Evolutionary conservation across 2,797 vertebrate species (phyloP).

Genomic region (Enteromius anoplus): DNA sequence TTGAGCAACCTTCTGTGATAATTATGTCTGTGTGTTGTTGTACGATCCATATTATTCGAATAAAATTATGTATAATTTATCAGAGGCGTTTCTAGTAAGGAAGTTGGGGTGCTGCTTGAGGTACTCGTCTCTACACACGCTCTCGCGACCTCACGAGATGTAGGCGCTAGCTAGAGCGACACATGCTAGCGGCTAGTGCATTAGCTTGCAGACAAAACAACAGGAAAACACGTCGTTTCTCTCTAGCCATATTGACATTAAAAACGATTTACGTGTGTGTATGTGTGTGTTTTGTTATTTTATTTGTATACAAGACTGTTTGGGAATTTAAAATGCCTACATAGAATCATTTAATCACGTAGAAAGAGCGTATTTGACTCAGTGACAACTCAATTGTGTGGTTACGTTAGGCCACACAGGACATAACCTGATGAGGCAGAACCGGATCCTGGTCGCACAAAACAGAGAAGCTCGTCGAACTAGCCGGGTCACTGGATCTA

Average conservation of each 20-base stretch:
- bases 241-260: not conserved
- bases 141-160: slow-evolving; percentile 26
- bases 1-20: not conserved
- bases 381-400: slow-evolving; percentile 28
- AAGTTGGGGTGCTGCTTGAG: not conserved
- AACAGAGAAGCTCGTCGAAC: slow-evolving; percentile 72
- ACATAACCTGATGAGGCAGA: slow-evolving; percentile 74
- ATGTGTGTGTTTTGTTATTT: not conserved
- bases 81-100: not conserved
- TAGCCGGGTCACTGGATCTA: slow-evolving; percentile 76
- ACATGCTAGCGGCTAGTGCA: slow-evolving; percentile 45
- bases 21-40: not conserved
- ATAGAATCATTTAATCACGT: slow-evolving; percentile 1
- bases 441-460: slow-evolving; percentile 70
- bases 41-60: not conserved
- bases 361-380: not conserved
- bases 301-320: not conserved
- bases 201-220: slow-evolving; percentile 51
- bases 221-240: slow-evolving; percentile 30
- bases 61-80: not conserved
- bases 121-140: slow-evolving; percentile 21
- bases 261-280: not conserved
- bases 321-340: not conserved
- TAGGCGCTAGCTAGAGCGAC: slow-evolving; percentile 15
- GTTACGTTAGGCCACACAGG: slow-evolving; percentile 65